phyloP scores from a whole-genome alignment of 2,113 vertebrate species.

The Turdus rufiventris region DNA sequence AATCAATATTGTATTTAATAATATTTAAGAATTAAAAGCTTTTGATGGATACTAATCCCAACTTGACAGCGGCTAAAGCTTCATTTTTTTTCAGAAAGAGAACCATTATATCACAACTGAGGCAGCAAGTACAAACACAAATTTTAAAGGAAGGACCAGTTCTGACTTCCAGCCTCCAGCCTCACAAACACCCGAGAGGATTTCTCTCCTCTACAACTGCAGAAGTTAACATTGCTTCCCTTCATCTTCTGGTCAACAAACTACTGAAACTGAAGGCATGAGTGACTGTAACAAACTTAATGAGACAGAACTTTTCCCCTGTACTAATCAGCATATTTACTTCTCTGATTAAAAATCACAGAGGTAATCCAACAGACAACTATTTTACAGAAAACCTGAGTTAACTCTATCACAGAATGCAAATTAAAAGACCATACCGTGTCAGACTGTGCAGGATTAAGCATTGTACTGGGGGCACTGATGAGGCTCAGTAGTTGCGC shows the following conservation, averaged over 20 bases:
- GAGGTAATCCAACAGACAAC: neutral
- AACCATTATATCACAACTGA: neutral
- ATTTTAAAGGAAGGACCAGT: neutral
- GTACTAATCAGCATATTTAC: neutral
- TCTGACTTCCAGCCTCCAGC: neutral
- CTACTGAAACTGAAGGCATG: neutral
- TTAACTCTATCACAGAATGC: neutral
- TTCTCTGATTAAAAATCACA: neutral
- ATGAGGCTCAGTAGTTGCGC: conserved; percentile 96
- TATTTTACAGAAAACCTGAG: neutral
- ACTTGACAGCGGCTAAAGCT: neutral
- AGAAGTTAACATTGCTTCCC: neutral
- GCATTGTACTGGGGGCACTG: conserved; percentile 97
- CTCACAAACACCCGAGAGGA: neutral
- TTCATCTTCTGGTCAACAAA: neutral
- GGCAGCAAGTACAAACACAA: neutral
- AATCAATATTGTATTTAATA: neutral
- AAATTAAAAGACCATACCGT: conserved; percentile 74
- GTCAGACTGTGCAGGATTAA: conserved; percentile 96
- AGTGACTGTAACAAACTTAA: neutral
- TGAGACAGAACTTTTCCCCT: neutral
- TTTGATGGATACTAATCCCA: neutral
- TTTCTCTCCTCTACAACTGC: neutral
- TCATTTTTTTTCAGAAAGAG: neutral
- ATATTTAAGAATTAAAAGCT: neutral